phyloP scores from a whole-genome alignment of 2,113 vertebrate genomes.

The Macrotus californicus region DNA sequence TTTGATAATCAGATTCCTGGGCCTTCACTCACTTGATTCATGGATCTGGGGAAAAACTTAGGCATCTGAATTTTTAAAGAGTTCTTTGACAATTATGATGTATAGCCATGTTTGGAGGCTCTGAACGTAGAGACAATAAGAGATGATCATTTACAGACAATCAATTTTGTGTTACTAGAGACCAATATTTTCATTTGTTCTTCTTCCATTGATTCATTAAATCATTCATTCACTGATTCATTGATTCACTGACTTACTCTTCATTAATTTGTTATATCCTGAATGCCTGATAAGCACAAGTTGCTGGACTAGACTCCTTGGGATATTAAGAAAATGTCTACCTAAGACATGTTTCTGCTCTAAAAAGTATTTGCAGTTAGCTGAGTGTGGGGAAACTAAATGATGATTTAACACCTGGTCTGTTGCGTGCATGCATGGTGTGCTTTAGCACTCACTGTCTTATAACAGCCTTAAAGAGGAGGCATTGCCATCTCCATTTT shows the following conservation, averaged over 20 bases:
- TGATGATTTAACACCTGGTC: background rate
- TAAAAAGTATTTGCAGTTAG: background rate
- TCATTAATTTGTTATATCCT: background rate
- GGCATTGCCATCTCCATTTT: background rate
- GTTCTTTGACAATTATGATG: background rate
- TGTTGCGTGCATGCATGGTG: background rate
- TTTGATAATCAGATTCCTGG: background rate
- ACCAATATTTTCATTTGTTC: constrained; percentile 5
- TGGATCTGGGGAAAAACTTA: background rate
- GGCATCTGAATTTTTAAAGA: background rate
- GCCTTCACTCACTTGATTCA: background rate
- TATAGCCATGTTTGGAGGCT: background rate
- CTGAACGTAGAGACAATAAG: background rate
- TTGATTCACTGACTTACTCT: background rate
- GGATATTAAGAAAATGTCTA: background rate
- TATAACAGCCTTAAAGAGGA: background rate
- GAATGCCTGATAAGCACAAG: background rate
- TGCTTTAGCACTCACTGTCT: background rate
- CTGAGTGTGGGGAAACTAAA: background rate
- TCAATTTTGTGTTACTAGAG: background rate
- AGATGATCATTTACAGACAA: background rate
- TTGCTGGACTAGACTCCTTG: background rate
- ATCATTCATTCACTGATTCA: background rate
- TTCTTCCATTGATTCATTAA: background rate
- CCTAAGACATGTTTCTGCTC: background rate